phyloP scores from a whole-genome alignment of 1,140 invertebrate species.

The Formica selysi region DNA sequence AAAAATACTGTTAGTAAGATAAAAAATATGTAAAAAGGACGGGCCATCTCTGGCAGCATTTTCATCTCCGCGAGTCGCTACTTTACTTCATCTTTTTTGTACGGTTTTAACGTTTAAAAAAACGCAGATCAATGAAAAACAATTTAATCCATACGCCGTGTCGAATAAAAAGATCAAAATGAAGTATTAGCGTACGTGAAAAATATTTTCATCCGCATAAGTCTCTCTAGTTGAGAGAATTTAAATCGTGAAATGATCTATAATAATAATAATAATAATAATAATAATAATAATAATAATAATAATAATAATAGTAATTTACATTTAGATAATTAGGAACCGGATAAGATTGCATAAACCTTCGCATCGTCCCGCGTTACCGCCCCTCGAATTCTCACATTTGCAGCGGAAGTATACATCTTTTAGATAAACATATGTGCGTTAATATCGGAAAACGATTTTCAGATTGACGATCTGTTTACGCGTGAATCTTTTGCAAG shows the following conservation, averaged over 20 bases:
- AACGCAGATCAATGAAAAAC: not conserved
- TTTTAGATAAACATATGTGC: not conserved
- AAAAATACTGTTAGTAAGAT: constrained; percentile 76
- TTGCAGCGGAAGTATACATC: not conserved
- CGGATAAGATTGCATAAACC: constrained; percentile 67
- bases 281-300: not conserved
- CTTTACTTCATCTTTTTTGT: not conserved
- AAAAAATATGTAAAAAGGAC: constrained; percentile 72
- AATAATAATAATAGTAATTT: not conserved
- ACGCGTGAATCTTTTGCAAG: constrained; percentile 15
- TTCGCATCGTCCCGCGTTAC: constrained; percentile 83
- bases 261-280: not conserved
- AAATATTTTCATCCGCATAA: not conserved
- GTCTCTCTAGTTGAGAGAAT: not conserved
- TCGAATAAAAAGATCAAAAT: not conserved
- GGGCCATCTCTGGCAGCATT: constrained; percentile 71
- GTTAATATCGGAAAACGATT: constrained; percentile 27
- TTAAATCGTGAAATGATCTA: not conserved
- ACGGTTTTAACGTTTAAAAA: not conserved
- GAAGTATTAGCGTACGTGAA: not conserved
- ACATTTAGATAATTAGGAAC: not conserved
- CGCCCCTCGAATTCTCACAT: constrained; percentile 76
- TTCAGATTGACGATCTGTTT: constrained; percentile 10
- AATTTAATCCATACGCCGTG: too few relatives aligned
- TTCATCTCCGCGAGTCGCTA: not conserved